phyloP scores from a whole-genome alignment of 2,113 vertebrate genomes.

The Podarcis cretensis region DNA sequence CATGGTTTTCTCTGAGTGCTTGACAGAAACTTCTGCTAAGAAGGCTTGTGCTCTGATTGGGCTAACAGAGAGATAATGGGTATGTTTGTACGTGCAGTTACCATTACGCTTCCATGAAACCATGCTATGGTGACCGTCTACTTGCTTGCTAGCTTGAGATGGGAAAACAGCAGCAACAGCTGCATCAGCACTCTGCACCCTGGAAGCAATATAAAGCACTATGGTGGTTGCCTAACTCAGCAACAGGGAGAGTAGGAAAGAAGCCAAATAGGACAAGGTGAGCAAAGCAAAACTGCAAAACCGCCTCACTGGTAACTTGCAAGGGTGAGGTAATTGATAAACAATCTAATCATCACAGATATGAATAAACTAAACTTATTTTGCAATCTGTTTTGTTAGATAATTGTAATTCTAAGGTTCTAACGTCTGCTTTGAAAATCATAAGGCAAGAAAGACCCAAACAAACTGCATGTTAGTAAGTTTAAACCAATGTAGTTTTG shows the following conservation, averaged over 20 bases:
- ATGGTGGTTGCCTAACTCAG: background rate
- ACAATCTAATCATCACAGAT: background rate
- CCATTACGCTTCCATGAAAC: background rate
- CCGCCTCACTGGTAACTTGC: background rate
- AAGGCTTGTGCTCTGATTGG: background rate
- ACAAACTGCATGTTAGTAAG: background rate
- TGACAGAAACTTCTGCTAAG: background rate
- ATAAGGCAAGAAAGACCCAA: background rate
- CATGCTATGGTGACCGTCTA: background rate
- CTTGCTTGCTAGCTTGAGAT: background rate
- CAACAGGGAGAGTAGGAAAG: background rate
- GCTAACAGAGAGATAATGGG: background rate
- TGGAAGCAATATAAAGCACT: background rate
- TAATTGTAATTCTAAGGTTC: background rate
- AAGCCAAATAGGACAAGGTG: background rate
- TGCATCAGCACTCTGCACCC: background rate
- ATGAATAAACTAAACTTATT: background rate
- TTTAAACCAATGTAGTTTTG: background rate
- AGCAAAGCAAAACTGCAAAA: background rate
- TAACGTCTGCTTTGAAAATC: background rate
- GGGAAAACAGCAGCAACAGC: background rate
- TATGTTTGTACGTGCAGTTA: background rate
- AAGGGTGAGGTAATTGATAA: background rate
- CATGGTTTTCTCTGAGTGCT: background rate
- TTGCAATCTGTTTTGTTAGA: background rate